Percentiles rank a stretch among this genome's conserved stretches.
Conservation (phyloP, 2,888 invertebrate genomes). For the Nyleta sp. region DNA sequence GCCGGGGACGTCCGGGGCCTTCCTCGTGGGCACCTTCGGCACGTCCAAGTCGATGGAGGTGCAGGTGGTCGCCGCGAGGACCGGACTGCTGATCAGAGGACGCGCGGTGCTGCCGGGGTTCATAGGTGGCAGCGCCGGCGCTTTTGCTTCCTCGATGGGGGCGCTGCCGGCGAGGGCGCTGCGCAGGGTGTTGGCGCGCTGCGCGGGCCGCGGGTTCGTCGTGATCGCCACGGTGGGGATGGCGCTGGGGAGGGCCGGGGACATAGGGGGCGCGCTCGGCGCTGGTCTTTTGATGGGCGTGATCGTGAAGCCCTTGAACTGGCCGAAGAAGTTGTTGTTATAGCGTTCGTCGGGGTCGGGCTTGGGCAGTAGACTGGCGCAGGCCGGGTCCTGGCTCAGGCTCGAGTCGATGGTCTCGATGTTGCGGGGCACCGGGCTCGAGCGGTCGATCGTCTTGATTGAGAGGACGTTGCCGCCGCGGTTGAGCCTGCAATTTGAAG, state of each 20-base stretch:
- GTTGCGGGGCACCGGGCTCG: conserved; percentile 74
- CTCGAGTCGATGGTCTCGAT: conserved; percentile 80
- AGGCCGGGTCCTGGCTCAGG: conserved; percentile 79
- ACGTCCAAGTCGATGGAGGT: conserved; percentile 89
- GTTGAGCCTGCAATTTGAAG: conserved; percentile 73
- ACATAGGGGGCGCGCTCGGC: conserved; percentile 82
- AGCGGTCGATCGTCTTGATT: conserved; percentile 79
- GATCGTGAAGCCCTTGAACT: conserved; percentile 93
- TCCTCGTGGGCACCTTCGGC: conserved; percentile 83
- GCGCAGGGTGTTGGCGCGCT: conserved; percentile 69
- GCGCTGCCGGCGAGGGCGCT: conserved; percentile 56
- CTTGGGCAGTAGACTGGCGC: conserved; percentile 79
- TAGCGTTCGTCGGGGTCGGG: conserved; percentile 81
- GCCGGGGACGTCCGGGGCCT: conserved; percentile 85
- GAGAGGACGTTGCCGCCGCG: conserved; percentile 74
- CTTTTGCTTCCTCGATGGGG: conserved; percentile 60
- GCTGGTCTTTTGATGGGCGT: conserved; percentile 84
- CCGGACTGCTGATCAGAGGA: conserved; percentile 92
- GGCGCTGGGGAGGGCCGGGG: conserved; percentile 86
- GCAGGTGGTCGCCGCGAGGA: conserved; percentile 91
- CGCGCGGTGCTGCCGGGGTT: conserved; percentile 86
- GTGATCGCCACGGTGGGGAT: conserved; percentile 82
- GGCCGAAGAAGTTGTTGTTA: conserved; percentile 88
- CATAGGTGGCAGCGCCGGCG: conserved; percentile 86
- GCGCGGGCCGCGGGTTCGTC: conserved; percentile 74